Percentiles rank a stretch among this genome's conserved stretches.
Conservation (phyloP, 2,797 vertebrate genomes). For the Anableps anableps region DNA sequence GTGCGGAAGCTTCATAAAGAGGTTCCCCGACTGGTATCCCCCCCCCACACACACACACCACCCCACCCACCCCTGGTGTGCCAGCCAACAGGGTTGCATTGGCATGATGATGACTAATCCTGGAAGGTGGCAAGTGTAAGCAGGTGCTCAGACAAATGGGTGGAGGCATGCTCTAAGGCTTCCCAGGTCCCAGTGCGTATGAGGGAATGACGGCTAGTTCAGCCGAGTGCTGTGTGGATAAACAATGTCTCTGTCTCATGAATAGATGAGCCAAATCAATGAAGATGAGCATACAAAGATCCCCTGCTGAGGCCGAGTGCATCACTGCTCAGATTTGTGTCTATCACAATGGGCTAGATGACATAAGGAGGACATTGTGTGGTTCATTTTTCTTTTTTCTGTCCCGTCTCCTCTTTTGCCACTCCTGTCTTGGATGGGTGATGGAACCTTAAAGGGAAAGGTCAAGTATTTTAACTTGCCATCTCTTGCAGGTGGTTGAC, state of each 20-base stretch:
- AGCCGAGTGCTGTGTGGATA: constrained; percentile 75
- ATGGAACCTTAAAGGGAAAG: constrained; percentile 82
- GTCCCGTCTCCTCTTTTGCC: constrained; percentile 55
- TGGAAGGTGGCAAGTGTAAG: constrained; percentile 76
- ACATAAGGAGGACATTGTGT: constrained; percentile 84
- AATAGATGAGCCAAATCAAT: constrained; percentile 86
- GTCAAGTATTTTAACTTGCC: constrained; percentile 82
- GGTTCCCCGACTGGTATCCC: constrained; percentile 59
- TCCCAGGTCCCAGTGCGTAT: constrained; percentile 72
- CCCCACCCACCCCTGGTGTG: constrained; percentile 56
- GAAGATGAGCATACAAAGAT: constrained; percentile 85
- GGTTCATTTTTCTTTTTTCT: constrained; percentile 80
- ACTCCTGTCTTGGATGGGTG: constrained; percentile 77
- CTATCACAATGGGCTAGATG: constrained; percentile 83
- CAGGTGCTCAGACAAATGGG: constrained; percentile 80
- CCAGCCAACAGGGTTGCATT: constrained; percentile 61
- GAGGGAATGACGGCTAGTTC: constrained; percentile 68
- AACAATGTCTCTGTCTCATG: constrained; percentile 81
- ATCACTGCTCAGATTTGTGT: constrained; percentile 85
- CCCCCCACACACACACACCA: constrained; percentile 7
- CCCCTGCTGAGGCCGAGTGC: constrained; percentile 81
- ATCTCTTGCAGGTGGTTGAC: constrained; percentile 68
- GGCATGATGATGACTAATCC: constrained; percentile 75
- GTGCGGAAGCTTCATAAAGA: constrained; percentile 70
- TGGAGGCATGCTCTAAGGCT: constrained; percentile 63